phyloP scores from a whole-genome alignment of 2,113 vertebrate species.

The Passerina amoena region DNA sequence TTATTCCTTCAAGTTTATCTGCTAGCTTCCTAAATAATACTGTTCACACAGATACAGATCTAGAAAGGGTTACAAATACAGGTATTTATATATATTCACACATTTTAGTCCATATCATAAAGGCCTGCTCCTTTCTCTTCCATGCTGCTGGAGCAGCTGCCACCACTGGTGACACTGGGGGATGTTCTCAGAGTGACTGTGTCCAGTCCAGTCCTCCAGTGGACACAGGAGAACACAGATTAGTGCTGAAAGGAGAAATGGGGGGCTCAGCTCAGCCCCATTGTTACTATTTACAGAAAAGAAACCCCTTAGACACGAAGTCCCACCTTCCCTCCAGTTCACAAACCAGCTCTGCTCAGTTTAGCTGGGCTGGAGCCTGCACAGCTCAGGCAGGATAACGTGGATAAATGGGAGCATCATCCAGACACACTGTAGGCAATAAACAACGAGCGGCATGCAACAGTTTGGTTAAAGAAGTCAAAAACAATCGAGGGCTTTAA shows the following conservation, averaged over 20 bases:
- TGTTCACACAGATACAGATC: neutral
- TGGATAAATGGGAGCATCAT: slow-evolving; percentile 17
- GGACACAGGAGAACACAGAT: neutral
- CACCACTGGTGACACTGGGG: neutral
- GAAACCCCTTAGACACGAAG: slow-evolving; percentile 18
- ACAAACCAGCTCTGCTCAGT: neutral
- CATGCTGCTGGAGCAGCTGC: neutral
- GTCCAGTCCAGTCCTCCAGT: neutral
- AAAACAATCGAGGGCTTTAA: neutral
- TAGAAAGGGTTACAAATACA: slow-evolving; percentile 49
- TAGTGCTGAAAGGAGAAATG: neutral
- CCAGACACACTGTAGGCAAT: neutral
- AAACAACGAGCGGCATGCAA: slow-evolving; percentile 63
- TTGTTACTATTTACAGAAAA: slow-evolving; percentile 14
- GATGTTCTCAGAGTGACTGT: slow-evolving; percentile 8
- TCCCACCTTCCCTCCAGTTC: neutral
- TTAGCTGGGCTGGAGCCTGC: neutral
- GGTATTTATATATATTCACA: slow-evolving; percentile 55
- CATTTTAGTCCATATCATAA: slow-evolving; percentile 5
- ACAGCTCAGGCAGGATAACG: neutral
- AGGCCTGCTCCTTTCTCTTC: neutral
- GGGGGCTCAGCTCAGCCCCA: neutral
- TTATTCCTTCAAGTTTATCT: neutral
- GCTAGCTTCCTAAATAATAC: slow-evolving; percentile 19
- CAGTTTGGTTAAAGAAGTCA: neutral